These are phyloP conservation scores for Epinephelus cyanopodus DNA, from an alignment of 2,113 vertebrate species.

Conservation along the genomic window DNA sequence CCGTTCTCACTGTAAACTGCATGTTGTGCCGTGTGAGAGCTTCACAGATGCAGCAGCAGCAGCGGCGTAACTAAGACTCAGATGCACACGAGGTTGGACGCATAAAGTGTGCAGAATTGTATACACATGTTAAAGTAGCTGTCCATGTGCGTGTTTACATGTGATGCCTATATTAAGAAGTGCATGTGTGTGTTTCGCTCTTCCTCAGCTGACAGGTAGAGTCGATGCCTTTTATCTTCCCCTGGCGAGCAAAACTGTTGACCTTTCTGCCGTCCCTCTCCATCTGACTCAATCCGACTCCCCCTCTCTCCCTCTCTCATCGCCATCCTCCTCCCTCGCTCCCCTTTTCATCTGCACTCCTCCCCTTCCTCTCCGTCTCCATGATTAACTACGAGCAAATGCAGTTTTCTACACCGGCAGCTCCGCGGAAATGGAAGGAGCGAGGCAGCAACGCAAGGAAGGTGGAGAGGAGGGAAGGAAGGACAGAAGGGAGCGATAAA, in stretches of 20 bases:
- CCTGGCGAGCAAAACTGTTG: conserved; percentile 14
- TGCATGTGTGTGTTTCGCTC: conserved; percentile 22
- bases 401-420: background rate
- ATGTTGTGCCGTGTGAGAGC: too few species aligned
- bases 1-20: too few species aligned
- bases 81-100: too few species aligned
- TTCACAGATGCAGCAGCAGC: too few species aligned
- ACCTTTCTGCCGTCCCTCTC: conserved; percentile 22
- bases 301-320: conserved; percentile 20
- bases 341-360: background rate
- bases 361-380: background rate
- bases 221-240: conserved; percentile 43
- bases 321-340: background rate
- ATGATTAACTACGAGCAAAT: background rate
- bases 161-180: conserved; percentile 8
- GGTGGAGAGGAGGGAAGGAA: background rate
- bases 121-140: too few species aligned
- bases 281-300: conserved; percentile 20
- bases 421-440: background rate
- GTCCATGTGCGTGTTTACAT: background rate
- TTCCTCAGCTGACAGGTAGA: conserved; percentile 19
- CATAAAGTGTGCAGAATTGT: too few species aligned
- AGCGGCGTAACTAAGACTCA: too few species aligned
- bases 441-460: background rate
- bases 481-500: background rate